Base-by-base conservation (phyloP, 2,888 invertebrate species). In the Drosophila imparisetae region DNA sequence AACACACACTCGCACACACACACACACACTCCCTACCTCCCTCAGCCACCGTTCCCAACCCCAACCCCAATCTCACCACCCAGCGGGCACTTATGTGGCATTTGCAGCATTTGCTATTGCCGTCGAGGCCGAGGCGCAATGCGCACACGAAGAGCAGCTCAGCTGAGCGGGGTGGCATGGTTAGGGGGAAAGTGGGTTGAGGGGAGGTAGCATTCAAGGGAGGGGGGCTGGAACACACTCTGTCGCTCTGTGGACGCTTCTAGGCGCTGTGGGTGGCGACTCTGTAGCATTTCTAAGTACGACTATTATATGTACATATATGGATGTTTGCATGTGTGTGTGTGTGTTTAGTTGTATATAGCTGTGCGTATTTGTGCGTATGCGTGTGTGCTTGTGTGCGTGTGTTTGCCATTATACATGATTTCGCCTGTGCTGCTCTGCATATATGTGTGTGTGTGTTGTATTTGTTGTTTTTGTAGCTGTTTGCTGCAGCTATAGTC, bases 71-170 rank as follows among this genome's bases (percentile, higher is more conserved):
- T 59, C 50, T 45, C 15, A n/a, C 82, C 83, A 59, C 64, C 80
- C 71, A 75, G 58, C 76, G 81, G 69, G 86, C 85, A 89, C 85
- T 89, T 85, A 86, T 85, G 87, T 86, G 85, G 87, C 87, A 89
- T 83, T 83, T 83, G 86, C 89, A 78, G 86, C 89, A 86, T 83
- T 86, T 83, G 66, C 67, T 27, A 36, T 60, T 59, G 78, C 66
- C 66, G 53, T 65, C 52, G 66, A 66, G 66, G 66, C 82, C 82
- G 83, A 85, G 83, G 73, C 72, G 84, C 86, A 86, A 59, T 76
- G 80, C 74, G 78, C 74, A 67, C 66, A 76, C 72, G 80, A 66
- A 73, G 71, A 38, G 50, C 21, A 67, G 42, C 72, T 63, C 27
- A 7, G 54, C 52, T 27, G 58, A 32, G 62, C 32, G 11, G 54